phyloP scores from a whole-genome alignment of 1,140 invertebrate genomes.

The silkworm (Bombyx mori) region ASM3026992v2 NC_085113.1:8963501-8964000 shows the following conservation, averaged over 20 bases:
- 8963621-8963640: conserved; percentile 37
- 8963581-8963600: conserved; percentile 38
- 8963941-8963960: conserved; percentile 15
- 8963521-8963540: conserved; percentile 52
- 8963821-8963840: conserved; percentile 43
- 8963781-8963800: conserved; percentile 56
- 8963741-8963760: conserved; percentile 59
- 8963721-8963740: conserved; percentile 58
- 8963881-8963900: conserved; percentile 50
- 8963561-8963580: conserved; percentile 37
- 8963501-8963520: conserved; percentile 48
- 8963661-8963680: conserved; percentile 37
- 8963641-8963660: conserved; percentile 50
- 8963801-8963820: conserved; percentile 46
- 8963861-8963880: conserved; percentile 59
- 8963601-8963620: conserved; percentile 38
- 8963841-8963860: conserved; percentile 62
- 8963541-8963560: conserved; percentile 58
- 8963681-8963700: conserved; percentile 52
- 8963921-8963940: conserved; percentile 14
- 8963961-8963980: conserved; percentile 14
- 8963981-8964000: conserved; percentile 3
- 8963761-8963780: conserved; percentile 33
- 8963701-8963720: conserved; percentile 57
- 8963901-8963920: conserved; percentile 31